phyloP scores from a whole-genome alignment of 2,797 vertebrate genomes.

The Chloroceryle inda region DNA sequence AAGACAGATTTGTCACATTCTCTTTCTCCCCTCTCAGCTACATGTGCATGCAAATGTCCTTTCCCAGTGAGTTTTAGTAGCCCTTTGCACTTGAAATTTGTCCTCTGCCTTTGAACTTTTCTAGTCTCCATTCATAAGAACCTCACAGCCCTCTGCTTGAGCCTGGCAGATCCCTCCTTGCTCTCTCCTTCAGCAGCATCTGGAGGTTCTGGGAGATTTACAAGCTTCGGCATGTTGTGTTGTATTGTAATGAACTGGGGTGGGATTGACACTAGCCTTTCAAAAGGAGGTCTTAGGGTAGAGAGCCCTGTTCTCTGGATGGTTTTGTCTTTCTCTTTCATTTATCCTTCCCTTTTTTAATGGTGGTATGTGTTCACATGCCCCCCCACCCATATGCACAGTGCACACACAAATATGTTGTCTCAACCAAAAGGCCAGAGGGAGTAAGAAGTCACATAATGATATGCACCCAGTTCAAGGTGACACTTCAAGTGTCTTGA shows the following conservation, averaged over 20 bases:
- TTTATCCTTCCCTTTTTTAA: background rate
- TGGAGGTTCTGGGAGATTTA: background rate
- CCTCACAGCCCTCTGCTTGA: background rate
- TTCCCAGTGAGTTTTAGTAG: background rate
- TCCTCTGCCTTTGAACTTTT: background rate
- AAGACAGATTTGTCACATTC: background rate
- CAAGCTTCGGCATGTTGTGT: background rate
- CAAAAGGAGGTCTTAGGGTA: background rate
- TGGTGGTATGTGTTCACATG: background rate
- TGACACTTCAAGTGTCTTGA: rapidly evolving
- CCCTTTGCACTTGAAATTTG: background rate
- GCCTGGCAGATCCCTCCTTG: background rate
- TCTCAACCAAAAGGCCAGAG: background rate
- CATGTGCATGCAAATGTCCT: rapidly evolving
- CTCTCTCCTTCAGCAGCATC: background rate
- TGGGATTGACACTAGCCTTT: background rate
- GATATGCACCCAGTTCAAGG: background rate
- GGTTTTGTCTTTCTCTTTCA: background rate
- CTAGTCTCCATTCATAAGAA: background rate
- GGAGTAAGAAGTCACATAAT: rapidly evolving
- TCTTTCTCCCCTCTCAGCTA: background rate
- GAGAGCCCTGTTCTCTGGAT: background rate
- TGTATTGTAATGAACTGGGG: background rate
- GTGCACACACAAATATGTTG: background rate
- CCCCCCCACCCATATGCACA: no score